Conservation (phyloP, 2,797 vertebrate genomes). For the Aldrovandia affinis region DNA sequence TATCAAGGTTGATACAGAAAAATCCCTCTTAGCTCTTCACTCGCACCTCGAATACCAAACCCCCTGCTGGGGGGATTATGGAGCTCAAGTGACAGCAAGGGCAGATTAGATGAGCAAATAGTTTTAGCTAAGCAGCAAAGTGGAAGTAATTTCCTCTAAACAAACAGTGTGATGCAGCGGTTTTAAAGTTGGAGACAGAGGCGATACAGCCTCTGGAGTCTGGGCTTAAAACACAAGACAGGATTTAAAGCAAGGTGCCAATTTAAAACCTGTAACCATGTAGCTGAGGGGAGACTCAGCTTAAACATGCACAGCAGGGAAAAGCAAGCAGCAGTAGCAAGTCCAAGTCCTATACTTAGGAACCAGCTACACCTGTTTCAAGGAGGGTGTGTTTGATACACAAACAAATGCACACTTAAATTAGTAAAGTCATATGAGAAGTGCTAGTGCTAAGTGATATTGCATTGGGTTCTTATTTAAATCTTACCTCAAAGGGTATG, state of each 20-base stretch:
- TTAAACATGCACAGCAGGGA: slow-evolving; percentile 21
- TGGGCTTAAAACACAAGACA: slow-evolving; percentile 68
- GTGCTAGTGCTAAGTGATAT: too few relatives aligned
- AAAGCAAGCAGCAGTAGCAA: background rate
- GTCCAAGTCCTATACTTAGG: background rate
- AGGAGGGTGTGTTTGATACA: background rate
- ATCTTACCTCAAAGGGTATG: background rate
- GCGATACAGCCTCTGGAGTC: slow-evolving; percentile 45
- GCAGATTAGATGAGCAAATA: slow-evolving; percentile 51
- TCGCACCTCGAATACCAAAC: background rate
- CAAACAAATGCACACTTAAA: background rate
- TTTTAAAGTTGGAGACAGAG: slow-evolving; percentile 42
- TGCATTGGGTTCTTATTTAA: too few relatives aligned
- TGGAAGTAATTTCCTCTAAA: slow-evolving; percentile 67
- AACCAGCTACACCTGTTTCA: background rate
- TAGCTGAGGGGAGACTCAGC: slow-evolving; percentile 44
- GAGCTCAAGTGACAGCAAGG: background rate
- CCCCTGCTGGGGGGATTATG: background rate
- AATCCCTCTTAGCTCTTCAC: background rate
- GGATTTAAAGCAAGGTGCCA: slow-evolving; percentile 65
- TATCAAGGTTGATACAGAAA: background rate
- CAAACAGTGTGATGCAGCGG: slow-evolving; percentile 56
- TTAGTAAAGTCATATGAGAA: too few relatives aligned
- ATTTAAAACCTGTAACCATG: slow-evolving; percentile 59
- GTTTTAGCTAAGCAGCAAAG: slow-evolving; percentile 55